A percentile compares a stretch with the other conserved stretches of the same genome.
Conservation (phyloP, 2,888 invertebrate genomes). For the Pheosia gnoma region DNA sequence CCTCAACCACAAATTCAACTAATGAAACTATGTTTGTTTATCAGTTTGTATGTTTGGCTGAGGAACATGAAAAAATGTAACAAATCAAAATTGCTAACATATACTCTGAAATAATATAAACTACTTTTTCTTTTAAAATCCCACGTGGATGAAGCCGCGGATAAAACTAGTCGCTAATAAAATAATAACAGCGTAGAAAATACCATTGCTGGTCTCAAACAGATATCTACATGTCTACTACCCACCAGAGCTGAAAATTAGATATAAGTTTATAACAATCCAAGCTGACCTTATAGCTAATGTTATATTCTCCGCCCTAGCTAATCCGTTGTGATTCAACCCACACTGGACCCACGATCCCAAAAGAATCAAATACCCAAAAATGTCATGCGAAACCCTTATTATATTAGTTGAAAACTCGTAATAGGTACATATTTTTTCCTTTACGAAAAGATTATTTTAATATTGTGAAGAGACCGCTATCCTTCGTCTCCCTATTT, state of each 20-base stretch:
- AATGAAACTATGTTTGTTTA: too few relatives aligned
- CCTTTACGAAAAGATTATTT: neutral
- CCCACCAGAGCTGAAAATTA: constrained; percentile 36
- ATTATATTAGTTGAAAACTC: constrained; percentile 27
- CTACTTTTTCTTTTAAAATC: too few relatives aligned
- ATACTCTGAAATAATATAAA: too few relatives aligned
- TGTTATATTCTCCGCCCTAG: constrained; percentile 33
- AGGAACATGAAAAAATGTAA: too few relatives aligned
- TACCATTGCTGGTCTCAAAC: neutral
- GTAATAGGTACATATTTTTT: constrained; percentile 4
- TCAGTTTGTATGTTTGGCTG: too few relatives aligned
- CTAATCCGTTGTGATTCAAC: constrained; percentile 46
- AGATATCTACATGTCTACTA: neutral
- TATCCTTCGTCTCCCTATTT: neutral
- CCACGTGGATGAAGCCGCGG: too few relatives aligned
- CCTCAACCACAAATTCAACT: too few relatives aligned
- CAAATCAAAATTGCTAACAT: too few relatives aligned
- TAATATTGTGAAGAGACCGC: neutral
- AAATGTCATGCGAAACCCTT: constrained; percentile 26
- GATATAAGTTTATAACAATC: constrained; percentile 28
- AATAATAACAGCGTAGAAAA: too few relatives aligned
- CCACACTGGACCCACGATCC: constrained; percentile 37
- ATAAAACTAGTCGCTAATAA: too few relatives aligned
- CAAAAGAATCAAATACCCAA: constrained; percentile 31
- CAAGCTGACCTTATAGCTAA: constrained; percentile 29